These are phyloP conservation scores for Gymnogyps californianus DNA, from an alignment of 2,113 vertebrate species.

Conservation along the genomic window DNA sequence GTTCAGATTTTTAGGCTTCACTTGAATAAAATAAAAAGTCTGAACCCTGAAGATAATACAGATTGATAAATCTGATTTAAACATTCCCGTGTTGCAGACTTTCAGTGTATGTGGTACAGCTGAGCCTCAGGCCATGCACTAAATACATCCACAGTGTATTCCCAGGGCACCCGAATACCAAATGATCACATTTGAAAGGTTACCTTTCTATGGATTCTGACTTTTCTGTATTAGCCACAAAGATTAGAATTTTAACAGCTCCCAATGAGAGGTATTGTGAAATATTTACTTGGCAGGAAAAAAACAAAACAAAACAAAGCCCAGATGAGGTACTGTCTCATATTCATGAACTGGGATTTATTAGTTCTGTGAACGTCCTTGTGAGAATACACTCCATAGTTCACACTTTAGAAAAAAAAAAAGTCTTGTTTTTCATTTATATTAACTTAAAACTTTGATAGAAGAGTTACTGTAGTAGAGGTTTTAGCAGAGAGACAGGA, in stretches of 20 bases:
- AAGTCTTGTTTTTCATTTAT: conserved; percentile 52
- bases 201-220: conserved; percentile 60
- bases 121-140: conserved; percentile 55
- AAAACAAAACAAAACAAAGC: conserved; percentile 65
- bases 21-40: conserved; percentile 57
- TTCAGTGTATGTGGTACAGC: conserved; percentile 56
- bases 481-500: neutral
- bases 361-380: conserved; percentile 31
- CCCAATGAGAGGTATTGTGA: conserved; percentile 56
- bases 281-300: conserved; percentile 56
- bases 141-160: conserved; percentile 59
- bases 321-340: conserved; percentile 65
- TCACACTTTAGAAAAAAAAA: conserved; percentile 24
- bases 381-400: conserved; percentile 50
- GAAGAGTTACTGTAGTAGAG: neutral
- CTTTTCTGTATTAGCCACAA: conserved; percentile 55
- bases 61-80: conserved; percentile 69
- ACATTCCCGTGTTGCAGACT: conserved; percentile 56
- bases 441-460: conserved; percentile 51
- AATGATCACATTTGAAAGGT: conserved; percentile 66
- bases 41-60: conserved; percentile 70
- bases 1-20: conserved; percentile 69
- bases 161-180: conserved; percentile 54
- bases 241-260: conserved; percentile 70
- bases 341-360: conserved; percentile 69